These are phyloP conservation scores for Epistrophe grossulariae DNA, from an alignment of 2,888 invertebrate species.

Conservation along the genomic window DNA sequence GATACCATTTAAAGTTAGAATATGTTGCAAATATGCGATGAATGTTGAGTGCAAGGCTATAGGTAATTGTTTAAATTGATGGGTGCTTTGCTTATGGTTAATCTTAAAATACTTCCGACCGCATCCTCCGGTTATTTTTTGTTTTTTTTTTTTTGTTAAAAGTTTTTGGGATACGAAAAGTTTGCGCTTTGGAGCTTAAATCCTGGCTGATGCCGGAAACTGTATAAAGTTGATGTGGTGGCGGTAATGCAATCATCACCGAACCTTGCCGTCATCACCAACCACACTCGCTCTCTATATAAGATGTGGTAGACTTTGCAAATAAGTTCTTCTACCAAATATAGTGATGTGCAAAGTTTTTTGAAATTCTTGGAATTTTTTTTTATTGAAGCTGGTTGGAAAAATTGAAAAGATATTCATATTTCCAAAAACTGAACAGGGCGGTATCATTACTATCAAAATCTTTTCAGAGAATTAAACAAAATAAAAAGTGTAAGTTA, in stretches of 20 bases:
- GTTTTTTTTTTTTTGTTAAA: neutral
- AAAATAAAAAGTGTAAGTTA: too few species aligned
- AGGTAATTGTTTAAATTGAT: constrained; percentile 36
- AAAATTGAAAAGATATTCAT: too few species aligned
- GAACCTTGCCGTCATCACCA: constrained; percentile 30
- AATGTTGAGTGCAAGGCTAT: constrained; percentile 24
- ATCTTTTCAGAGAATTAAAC: too few species aligned
- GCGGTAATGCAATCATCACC: constrained; percentile 47
- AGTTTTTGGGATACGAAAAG: constrained; percentile 28
- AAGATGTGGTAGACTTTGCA: constrained; percentile 54
- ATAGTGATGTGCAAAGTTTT: constrained; percentile 7
- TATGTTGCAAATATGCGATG: constrained; percentile 41
- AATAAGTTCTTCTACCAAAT: constrained; percentile 17
- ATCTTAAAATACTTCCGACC: constrained; percentile 22
- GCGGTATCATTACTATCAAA: too few species aligned
- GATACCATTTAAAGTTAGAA: constrained; percentile 28
- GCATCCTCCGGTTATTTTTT: neutral
- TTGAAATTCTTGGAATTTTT: neutral
- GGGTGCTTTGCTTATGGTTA: constrained; percentile 35
- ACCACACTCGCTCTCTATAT: neutral
- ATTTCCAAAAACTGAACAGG: too few species aligned
- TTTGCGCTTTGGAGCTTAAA: constrained; percentile 17
- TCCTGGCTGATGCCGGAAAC: constrained; percentile 42
- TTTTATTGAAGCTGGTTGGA: neutral
- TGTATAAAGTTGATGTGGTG: constrained; percentile 47